Evolutionary conservation across 2,888 invertebrate species (phyloP).

Genomic region (Rotaria macrura): DNA sequence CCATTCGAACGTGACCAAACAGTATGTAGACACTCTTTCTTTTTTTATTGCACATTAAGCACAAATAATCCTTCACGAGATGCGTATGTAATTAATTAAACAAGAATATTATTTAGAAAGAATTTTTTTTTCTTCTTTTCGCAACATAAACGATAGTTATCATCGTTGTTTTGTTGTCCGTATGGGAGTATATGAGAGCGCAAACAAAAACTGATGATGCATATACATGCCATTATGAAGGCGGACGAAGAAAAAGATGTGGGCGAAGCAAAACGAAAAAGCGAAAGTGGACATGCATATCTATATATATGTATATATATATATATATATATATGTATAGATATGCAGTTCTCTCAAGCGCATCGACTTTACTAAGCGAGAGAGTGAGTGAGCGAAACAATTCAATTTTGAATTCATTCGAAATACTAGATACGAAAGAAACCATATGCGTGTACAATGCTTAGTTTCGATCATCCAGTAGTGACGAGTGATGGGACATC

Average conservation of each 20-base stretch:
- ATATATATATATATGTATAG: too few relatives aligned
- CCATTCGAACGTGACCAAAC: neutral
- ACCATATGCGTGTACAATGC: neutral
- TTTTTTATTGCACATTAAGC: neutral
- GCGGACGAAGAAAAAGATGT: neutral
- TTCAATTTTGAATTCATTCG: neutral
- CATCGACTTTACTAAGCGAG: constrained; percentile 4
- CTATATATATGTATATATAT: neutral
- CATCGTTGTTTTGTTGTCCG: neutral
- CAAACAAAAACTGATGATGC: neutral
- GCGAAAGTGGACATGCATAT: neutral
- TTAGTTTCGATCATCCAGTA: neutral
- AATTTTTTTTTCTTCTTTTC: neutral
- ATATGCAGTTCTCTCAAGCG: neutral
- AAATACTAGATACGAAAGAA: neutral
- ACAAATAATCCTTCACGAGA: neutral
- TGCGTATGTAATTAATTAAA: neutral
- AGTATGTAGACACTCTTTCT: neutral
- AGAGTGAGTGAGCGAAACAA: neutral
- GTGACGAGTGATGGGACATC: neutral
- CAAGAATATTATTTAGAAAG: too few relatives aligned
- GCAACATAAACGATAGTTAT: neutral
- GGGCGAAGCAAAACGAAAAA: neutral
- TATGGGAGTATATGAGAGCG: neutral
- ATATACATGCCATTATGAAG: neutral